Evolutionary conservation across 2,797 vertebrate species (phyloP).

Genomic region (Melanotaenia boesemani): DNA sequence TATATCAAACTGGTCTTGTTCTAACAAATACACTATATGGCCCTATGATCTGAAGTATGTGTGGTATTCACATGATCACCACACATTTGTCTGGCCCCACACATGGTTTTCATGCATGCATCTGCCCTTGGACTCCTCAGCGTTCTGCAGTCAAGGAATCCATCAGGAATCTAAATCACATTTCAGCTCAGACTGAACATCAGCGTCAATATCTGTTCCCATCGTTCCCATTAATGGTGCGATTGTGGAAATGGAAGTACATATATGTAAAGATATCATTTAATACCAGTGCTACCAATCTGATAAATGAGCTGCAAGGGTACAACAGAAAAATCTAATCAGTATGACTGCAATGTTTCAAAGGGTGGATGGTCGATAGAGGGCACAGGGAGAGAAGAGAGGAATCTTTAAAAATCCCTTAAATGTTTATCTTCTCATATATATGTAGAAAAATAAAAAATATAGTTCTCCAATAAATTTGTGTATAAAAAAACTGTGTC

Average conservation of each 20-base stretch:
- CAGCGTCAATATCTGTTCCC: constrained; percentile 2
- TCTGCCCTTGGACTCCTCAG: neutral
- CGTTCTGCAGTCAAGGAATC: constrained; percentile 7
- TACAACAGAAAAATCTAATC: constrained; percentile 19
- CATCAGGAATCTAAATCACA: constrained; percentile 1
- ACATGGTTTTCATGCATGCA: neutral
- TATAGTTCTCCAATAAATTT: constrained; percentile 9
- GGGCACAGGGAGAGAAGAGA: neutral
- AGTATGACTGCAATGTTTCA: constrained; percentile 6
- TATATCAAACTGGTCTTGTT: neutral
- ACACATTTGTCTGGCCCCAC: neutral
- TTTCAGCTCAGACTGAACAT: constrained; percentile 11
- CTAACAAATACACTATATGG: neutral
- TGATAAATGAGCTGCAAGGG: constrained; percentile 29
- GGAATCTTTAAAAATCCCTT: constrained; percentile 7
- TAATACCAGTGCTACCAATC: constrained; percentile 8
- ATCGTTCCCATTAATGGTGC: neutral
- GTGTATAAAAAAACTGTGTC: neutral
- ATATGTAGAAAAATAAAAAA: neutral
- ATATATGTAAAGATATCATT: constrained; percentile 16
- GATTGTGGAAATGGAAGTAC: neutral
- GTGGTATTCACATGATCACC: neutral
- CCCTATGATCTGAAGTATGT: too few species aligned
- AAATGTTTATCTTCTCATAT: neutral
- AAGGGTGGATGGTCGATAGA: constrained; percentile 9